These are phyloP conservation scores for Platysternon megacephalum DNA, from an alignment of 2,113 vertebrate species.

Conservation along the genomic window DNA sequence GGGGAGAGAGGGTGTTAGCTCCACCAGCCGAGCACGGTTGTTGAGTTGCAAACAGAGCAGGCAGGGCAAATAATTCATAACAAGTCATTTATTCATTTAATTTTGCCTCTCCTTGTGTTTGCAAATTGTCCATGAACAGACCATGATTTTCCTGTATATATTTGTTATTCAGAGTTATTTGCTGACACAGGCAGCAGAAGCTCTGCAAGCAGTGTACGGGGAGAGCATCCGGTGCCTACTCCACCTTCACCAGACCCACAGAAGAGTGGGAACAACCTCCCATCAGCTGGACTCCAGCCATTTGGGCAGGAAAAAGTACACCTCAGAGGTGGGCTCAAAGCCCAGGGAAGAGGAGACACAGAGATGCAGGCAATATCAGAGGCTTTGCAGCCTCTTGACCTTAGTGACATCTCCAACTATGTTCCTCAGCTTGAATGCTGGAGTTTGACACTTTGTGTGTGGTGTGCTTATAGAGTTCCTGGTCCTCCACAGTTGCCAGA, in stretches of 20 bases:
- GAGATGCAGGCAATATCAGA: constrained; percentile 45
- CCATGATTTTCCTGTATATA: constrained; percentile 33
- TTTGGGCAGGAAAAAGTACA: background rate
- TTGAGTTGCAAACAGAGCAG: constrained; percentile 14
- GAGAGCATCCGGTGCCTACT: constrained; percentile 14
- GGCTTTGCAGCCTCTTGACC: constrained; percentile 43
- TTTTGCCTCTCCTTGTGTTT: constrained; percentile 21
- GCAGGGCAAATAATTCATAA: background rate
- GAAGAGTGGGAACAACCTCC: background rate
- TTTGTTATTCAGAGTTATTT: constrained; percentile 61
- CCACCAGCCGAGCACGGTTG: background rate
- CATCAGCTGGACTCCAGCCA: background rate
- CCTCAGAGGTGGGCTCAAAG: constrained; percentile 24
- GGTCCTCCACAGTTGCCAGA: background rate
- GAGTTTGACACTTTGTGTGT: constrained; percentile 28
- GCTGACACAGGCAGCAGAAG: constrained; percentile 60
- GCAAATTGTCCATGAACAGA: constrained; percentile 35
- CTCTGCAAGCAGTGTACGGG: background rate
- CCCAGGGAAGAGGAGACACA: constrained; percentile 18
- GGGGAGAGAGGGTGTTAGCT: background rate
- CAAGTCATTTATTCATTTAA: constrained; percentile 20
- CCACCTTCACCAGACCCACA: constrained; percentile 9
- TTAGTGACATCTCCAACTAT: constrained; percentile 5
- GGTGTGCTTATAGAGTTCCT: background rate
- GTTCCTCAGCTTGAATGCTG: constrained; percentile 43